Evolutionary conservation across 92 coral and sea anemone species (phyloP).

Genomic region (Epizoanthus scotinus): DNA sequence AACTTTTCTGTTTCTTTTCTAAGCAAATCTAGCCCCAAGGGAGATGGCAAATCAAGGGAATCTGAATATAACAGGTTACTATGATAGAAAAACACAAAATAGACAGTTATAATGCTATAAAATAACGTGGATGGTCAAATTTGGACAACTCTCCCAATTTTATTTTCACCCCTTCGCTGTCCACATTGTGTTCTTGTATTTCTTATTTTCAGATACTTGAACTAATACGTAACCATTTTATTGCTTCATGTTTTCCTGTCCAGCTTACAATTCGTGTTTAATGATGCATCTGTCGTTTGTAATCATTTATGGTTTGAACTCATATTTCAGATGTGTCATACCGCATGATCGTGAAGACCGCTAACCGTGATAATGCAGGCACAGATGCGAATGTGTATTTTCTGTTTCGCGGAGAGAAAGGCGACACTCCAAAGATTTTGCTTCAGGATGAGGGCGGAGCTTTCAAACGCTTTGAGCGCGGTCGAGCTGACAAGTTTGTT

Average conservation of each 20-base stretch:
- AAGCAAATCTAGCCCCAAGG: no score
- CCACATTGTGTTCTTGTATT: no score
- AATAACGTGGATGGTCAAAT: no score
- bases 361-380: slow-evolving; percentile 69
- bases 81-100: no score
- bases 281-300: not conserved
- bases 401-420: slow-evolving; percentile 72
- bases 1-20: not conserved
- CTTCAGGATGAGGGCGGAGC: slow-evolving; percentile 72
- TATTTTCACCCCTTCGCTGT: no score
- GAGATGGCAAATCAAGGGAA: not conserved
- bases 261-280: no score
- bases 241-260: no score
- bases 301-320: not conserved
- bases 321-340: slow-evolving; percentile 62
- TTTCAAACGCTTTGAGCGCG: slow-evolving; percentile 77
- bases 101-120: no score
- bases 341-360: slow-evolving; percentile 83
- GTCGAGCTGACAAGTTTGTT: slow-evolving; percentile 93
- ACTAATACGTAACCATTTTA: no score
- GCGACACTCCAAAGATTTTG: slow-evolving; percentile 78
- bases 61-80: no score
- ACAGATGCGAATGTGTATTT: slow-evolving; percentile 82
- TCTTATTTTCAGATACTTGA: no score
- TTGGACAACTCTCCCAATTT: no score